These are phyloP conservation scores for Heliconius hewitsoni DNA, from an alignment of 1,140 invertebrate genomes.

Conservation along the genomic window DNA sequence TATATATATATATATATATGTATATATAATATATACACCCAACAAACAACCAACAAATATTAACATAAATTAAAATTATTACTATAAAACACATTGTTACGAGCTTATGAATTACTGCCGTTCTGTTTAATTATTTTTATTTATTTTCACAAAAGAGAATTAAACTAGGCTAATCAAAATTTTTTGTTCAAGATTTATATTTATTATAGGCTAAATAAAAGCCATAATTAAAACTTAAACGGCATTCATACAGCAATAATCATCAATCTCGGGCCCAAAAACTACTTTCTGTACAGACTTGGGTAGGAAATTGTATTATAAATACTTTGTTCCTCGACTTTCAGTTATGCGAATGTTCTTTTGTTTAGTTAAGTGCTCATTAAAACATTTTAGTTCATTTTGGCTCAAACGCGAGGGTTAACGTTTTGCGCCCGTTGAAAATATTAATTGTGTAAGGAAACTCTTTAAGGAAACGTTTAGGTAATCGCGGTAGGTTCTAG, in stretches of 20 bases:
- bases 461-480: not conserved
- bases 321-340: slow-evolving; percentile 30
- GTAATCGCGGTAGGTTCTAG: too few relatives aligned
- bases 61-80: slow-evolving; percentile 7
- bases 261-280: slow-evolving; percentile 50
- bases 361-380: slow-evolving; percentile 39
- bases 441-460: not conserved
- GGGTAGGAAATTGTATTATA: slow-evolving; percentile 46
- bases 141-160: not conserved
- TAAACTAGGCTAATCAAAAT: slow-evolving; percentile 36
- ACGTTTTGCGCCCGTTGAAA: not conserved
- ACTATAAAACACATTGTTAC: not conserved
- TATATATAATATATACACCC: not conserved
- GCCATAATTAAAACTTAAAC: slow-evolving; percentile 49
- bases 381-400: slow-evolving; percentile 36
- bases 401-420: slow-evolving; percentile 10
- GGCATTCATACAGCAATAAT: slow-evolving; percentile 48
- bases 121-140: not conserved
- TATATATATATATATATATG: too few relatives aligned
- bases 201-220: slow-evolving; percentile 44
- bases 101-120: slow-evolving; percentile 1
- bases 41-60: not conserved
- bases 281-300: slow-evolving; percentile 43
- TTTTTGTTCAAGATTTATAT: slow-evolving; percentile 44
- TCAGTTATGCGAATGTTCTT: slow-evolving; percentile 35